These are phyloP conservation scores for Ctenopoma kingsleyae DNA, from an alignment of 2,797 vertebrate genomes.

Conservation along the genomic window DNA sequence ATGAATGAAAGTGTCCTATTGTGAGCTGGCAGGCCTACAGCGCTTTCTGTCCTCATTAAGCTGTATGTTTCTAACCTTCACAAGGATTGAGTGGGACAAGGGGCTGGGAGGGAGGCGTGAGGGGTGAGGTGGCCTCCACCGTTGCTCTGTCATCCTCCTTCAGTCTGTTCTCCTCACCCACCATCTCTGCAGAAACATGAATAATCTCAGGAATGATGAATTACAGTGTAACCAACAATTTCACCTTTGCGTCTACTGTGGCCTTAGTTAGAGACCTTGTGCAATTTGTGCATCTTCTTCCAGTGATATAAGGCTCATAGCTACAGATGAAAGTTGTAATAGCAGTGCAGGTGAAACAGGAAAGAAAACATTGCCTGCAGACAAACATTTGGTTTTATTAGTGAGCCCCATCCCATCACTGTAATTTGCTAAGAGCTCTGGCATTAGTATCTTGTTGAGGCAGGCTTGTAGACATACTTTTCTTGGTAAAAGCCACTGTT, in stretches of 20 bases:
- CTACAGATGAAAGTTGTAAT: conserved; percentile 63
- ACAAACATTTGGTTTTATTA: conserved; percentile 80
- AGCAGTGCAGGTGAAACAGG: conserved; percentile 64
- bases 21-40: conserved; percentile 18
- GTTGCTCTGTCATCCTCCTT: conserved; percentile 63
- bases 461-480: conserved; percentile 74
- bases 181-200: conserved; percentile 68
- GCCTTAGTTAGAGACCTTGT: conserved; percentile 50
- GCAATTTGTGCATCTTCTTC: conserved; percentile 46
- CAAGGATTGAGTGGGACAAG: conserved; percentile 70
- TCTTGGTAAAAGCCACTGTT: conserved; percentile 54
- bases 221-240: conserved; percentile 57
- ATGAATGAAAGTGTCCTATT: conserved; percentile 36
- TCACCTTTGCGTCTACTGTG: conserved; percentile 25
- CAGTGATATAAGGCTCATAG: conserved; percentile 31
- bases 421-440: conserved; percentile 76
- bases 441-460: conserved; percentile 76
- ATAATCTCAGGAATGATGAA: conserved; percentile 47
- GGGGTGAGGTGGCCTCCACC: conserved; percentile 45
- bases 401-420: conserved; percentile 68
- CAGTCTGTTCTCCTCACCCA: conserved; percentile 79
- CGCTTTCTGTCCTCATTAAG: conserved; percentile 30
- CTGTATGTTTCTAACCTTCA: conserved; percentile 74
- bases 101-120: conserved; percentile 46
- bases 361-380: conserved; percentile 76